Evolutionary conservation across 2,888 invertebrate species (phyloP).

Genomic region (Carcina quercana): DNA sequence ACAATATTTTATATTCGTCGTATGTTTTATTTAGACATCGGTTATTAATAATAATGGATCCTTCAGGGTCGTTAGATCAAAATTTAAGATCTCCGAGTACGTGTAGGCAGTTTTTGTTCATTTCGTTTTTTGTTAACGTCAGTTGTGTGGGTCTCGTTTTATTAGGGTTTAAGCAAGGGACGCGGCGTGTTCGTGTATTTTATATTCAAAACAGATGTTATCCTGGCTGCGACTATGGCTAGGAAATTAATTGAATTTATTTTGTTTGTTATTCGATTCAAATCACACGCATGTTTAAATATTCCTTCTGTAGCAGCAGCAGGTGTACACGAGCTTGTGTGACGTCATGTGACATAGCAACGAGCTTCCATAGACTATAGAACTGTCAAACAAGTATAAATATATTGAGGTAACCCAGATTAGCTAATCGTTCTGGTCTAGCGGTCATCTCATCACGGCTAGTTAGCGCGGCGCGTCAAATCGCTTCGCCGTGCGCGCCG

Average conservation of each 20-base stretch:
- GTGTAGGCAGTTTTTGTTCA: slow-evolving; percentile 51
- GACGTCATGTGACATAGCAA: neutral
- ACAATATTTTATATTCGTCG: slow-evolving; percentile 49
- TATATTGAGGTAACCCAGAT: slow-evolving; percentile 5
- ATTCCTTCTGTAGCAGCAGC: slow-evolving; percentile 24
- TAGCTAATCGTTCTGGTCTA: slow-evolving; percentile 14
- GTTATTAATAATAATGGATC: slow-evolving; percentile 71
- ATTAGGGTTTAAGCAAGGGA: slow-evolving; percentile 54
- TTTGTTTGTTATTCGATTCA: slow-evolving; percentile 58
- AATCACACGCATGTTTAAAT: slow-evolving; percentile 54
- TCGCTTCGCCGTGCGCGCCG: slow-evolving; percentile 22
- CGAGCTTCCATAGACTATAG: neutral
- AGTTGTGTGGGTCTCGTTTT: slow-evolving; percentile 59
- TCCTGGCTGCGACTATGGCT: slow-evolving; percentile 50
- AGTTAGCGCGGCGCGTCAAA: slow-evolving; percentile 35
- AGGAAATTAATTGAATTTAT: slow-evolving; percentile 64
- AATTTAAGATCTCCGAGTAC: slow-evolving; percentile 56
- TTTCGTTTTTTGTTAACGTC: slow-evolving; percentile 47
- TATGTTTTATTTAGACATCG: slow-evolving; percentile 69
- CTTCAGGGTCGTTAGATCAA: slow-evolving; percentile 63
- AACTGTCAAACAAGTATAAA: neutral
- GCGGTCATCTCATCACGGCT: slow-evolving; percentile 23
- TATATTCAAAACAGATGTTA: slow-evolving; percentile 71
- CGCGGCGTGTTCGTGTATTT: slow-evolving; percentile 52
- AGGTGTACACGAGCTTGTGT: slow-evolving; percentile 2